phyloP scores from a whole-genome alignment of 2,113 vertebrate genomes.

The Eulemur rufifrons region DNA sequence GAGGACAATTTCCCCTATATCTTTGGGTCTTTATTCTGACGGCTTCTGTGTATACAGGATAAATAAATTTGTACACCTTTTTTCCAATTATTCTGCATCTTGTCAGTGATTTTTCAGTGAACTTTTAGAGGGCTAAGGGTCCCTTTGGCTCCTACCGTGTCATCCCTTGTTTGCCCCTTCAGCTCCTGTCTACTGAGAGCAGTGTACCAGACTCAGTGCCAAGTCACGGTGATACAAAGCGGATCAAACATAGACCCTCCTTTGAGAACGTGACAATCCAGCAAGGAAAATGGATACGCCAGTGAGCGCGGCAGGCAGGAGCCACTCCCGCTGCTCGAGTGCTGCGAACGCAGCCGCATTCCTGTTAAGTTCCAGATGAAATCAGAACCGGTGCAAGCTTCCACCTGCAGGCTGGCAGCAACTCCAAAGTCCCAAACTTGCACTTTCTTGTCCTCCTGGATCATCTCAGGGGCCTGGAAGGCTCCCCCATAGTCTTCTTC shows the following conservation, averaged over 20 bases:
- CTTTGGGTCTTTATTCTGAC: too few species aligned
- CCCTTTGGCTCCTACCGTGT: too few species aligned
- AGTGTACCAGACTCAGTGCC: background rate
- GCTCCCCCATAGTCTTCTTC: background rate
- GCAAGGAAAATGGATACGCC: background rate
- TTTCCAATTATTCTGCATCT: too few species aligned
- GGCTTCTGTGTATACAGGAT: too few species aligned
- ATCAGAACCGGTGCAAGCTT: background rate
- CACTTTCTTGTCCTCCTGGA: background rate
- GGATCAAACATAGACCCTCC: background rate
- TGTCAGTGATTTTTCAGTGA: too few species aligned
- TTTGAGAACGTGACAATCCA: background rate
- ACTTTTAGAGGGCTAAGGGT: too few species aligned
- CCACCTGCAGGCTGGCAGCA: background rate
- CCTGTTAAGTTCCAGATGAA: background rate
- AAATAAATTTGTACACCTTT: too few species aligned
- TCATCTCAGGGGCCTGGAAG: background rate
- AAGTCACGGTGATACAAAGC: background rate
- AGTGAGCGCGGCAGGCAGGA: rapidly evolving
- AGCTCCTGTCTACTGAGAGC: background rate
- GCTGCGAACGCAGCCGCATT: rapidly evolving
- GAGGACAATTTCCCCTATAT: too few species aligned
- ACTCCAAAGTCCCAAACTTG: background rate
- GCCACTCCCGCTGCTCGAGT: too few species aligned
- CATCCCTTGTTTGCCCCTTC: background rate